Percentiles rank a stretch among this genome's conserved stretches.
These are phyloP conservation scores for Picus viridis DNA, from an alignment of 2,797 vertebrate species.

Conservation along the genomic window DNA sequence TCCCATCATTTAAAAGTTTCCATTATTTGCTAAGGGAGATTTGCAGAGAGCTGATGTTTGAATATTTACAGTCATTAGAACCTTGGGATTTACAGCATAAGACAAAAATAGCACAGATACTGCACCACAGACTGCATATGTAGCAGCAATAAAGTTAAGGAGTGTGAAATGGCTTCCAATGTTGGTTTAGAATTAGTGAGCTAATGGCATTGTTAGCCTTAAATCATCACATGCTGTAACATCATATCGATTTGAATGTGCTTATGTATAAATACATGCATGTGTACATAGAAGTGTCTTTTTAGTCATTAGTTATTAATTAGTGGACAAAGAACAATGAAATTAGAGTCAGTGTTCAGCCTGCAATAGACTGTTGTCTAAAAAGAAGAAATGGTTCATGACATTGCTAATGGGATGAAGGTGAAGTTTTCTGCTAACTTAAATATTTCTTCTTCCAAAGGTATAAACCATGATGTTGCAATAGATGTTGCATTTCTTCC, in stretches of 20 bases:
- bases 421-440: not conserved
- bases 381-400: not conserved
- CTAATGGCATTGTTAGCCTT: not conserved
- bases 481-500: constrained; percentile 86
- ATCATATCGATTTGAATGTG: not conserved
- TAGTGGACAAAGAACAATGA: not conserved
- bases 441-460: constrained; percentile 65
- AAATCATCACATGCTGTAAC: not conserved
- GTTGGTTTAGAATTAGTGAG: not conserved
- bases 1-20: not conserved
- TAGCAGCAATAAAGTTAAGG: not conserved
- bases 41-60: not conserved
- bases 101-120: not conserved
- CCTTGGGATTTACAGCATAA: not conserved
- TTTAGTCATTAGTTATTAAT: not conserved
- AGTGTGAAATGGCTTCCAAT: not conserved
- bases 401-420: not conserved
- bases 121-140: not conserved
- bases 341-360: not conserved
- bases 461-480: constrained; percentile 88
- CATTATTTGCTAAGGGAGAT: not conserved
- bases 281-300: not conserved
- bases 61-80: not conserved
- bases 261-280: not conserved
- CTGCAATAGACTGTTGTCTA: not conserved